Conservation (phyloP, 2,797 vertebrate genomes). For the Champsocephalus esox region DNA sequence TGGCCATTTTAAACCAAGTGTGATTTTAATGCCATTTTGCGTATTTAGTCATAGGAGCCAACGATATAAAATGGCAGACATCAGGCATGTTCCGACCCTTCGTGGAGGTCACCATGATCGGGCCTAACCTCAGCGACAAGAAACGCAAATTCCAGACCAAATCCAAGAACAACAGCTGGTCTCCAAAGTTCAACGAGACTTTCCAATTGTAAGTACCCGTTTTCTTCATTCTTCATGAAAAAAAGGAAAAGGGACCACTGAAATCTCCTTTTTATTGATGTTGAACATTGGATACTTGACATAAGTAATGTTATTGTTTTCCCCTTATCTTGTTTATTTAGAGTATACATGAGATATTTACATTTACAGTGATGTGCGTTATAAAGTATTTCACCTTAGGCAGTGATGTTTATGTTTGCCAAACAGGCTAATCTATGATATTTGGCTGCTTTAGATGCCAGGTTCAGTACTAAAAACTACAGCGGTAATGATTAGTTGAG, state of each 20-base stretch:
- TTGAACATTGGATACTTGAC: background rate
- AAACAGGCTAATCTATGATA: too few species aligned
- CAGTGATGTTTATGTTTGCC: too few species aligned
- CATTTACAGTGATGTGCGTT: too few species aligned
- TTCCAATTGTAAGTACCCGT: constrained; percentile 93
- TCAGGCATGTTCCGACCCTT: constrained; percentile 98
- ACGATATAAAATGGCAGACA: constrained; percentile 97
- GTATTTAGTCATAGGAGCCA: constrained; percentile 89
- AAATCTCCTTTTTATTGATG: background rate
- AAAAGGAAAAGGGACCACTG: background rate
- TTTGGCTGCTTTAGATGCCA: too few species aligned
- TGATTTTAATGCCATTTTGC: background rate
- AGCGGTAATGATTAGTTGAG: too few species aligned
- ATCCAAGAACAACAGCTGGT: constrained; percentile 99
- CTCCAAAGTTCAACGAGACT: constrained; percentile 96
- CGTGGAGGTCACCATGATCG: constrained; percentile 94
- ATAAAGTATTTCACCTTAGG: too few species aligned
- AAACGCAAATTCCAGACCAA: constrained; percentile 98
- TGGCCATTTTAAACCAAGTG: background rate
- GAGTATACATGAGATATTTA: too few species aligned
- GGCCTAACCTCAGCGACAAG: constrained; percentile 96
- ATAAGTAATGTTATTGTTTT: background rate
- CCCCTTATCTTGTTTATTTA: background rate
- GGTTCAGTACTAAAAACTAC: too few species aligned
- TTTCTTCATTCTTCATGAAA: background rate